Percentiles rank a stretch among this genome's conserved stretches.
Evolutionary conservation across 2,113 vertebrate genomes (phyloP).

Genomic region (Platysteira castanea): DNA sequence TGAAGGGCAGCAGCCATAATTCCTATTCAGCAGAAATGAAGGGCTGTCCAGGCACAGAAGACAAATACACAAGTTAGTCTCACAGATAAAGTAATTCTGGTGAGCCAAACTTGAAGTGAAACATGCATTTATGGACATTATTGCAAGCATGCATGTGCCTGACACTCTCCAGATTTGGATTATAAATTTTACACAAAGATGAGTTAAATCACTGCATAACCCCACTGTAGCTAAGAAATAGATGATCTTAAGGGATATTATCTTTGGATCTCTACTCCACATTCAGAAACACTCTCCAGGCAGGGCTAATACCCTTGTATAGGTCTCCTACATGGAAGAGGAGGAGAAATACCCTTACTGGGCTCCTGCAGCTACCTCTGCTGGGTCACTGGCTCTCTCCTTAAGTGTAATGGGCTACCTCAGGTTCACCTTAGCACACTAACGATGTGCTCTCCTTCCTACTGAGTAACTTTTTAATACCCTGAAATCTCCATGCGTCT

Average conservation of each 20-base stretch:
- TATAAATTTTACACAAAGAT: not conserved
- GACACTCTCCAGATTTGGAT: not conserved
- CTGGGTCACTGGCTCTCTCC: not conserved
- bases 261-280: not conserved
- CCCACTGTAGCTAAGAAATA: not conserved
- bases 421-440: not conserved
- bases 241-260: not conserved
- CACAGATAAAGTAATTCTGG: not conserved
- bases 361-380: not conserved
- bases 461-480: not conserved
- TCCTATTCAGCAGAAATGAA: not conserved
- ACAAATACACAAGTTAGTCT: not conserved
- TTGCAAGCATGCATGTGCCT: not conserved
- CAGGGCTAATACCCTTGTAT: not conserved
- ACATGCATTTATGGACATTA: not conserved
- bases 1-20: not conserved
- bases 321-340: not conserved
- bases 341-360: not conserved
- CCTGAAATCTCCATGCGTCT: accelerated
- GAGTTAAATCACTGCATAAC: not conserved
- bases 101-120: not conserved
- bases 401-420: not conserved
- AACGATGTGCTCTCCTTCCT: not conserved
- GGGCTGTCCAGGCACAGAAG: not conserved
- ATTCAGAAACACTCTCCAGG: not conserved